phyloP scores from a whole-genome alignment of 2,113 vertebrate species.

The Oenanthe oenanthe region DNA sequence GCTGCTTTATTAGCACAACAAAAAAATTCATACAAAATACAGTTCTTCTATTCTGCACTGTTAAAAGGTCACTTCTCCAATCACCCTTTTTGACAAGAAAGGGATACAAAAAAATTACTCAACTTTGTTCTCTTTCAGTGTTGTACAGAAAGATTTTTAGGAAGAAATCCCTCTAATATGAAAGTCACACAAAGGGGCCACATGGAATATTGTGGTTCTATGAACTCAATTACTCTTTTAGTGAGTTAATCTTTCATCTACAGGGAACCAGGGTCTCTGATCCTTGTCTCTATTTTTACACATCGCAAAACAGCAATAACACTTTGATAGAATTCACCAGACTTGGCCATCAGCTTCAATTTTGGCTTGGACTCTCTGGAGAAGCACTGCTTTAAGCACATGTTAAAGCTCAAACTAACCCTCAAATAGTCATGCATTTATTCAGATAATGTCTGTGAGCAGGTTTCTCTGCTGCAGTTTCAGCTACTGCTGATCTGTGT shows the following conservation, averaged over 20 bases:
- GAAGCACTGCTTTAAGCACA: not conserved
- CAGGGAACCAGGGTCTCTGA: not conserved
- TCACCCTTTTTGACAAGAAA: not conserved
- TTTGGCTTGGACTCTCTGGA: not conserved
- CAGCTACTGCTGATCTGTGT: not conserved
- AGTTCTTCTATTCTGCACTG: not conserved
- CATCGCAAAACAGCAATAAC: not conserved
- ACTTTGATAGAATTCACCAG: not conserved
- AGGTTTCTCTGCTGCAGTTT: not conserved
- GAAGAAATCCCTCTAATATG: not conserved
- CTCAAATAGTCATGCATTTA: not conserved
- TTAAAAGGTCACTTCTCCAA: not conserved
- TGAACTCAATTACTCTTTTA: not conserved
- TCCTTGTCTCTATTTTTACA: not conserved
- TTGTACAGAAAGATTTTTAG: constrained; percentile 8
- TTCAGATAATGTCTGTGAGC: not conserved
- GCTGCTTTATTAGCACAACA: not conserved
- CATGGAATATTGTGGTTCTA: not conserved
- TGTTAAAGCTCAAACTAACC: not conserved
- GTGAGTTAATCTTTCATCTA: not conserved
- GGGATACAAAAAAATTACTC: not conserved
- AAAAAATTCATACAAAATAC: not conserved
- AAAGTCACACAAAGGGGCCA: not conserved
- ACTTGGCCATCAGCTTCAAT: not conserved
- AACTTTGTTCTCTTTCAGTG: not conserved